Evolutionary conservation across 2,113 vertebrate genomes (phyloP).

Genomic region (Colinus virginianus): DNA sequence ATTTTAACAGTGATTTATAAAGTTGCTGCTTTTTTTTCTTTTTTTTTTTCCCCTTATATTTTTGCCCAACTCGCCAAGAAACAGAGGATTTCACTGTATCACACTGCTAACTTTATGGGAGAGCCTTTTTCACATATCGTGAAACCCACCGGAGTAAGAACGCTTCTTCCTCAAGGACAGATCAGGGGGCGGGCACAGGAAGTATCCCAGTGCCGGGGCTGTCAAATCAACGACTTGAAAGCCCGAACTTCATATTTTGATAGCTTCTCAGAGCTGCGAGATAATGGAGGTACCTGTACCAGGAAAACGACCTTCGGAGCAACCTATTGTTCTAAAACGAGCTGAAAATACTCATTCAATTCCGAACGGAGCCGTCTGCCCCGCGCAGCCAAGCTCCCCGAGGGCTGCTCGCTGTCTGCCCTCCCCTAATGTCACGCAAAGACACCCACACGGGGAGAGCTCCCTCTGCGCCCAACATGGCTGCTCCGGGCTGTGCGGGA

Average conservation of each 20-base stretch:
- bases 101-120: slow-evolving; percentile 42
- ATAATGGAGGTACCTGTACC: neutral
- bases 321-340: neutral
- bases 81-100: slow-evolving; percentile 36
- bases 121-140: neutral
- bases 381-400: neutral
- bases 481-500: neutral
- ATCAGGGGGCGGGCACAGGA: slow-evolving; percentile 57
- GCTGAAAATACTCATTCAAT: neutral
- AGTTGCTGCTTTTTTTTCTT: neutral
- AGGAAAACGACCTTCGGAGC: neutral
- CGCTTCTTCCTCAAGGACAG: slow-evolving; percentile 23
- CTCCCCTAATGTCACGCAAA: neutral
- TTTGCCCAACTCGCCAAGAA: slow-evolving; percentile 8
- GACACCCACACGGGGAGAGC: neutral
- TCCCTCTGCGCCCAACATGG: slow-evolving; percentile 25
- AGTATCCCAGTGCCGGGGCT: slow-evolving; percentile 22
- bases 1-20: slow-evolving; percentile 45
- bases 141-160: slow-evolving; percentile 18
- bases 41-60: neutral
- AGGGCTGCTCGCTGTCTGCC: neutral
- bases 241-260: slow-evolving; percentile 18
- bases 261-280: neutral
- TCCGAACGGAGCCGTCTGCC: neutral
- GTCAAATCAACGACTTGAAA: slow-evolving; percentile 55